Base-by-base conservation (phyloP, 2,888 invertebrate species). In the Autographa gamma region DNA sequence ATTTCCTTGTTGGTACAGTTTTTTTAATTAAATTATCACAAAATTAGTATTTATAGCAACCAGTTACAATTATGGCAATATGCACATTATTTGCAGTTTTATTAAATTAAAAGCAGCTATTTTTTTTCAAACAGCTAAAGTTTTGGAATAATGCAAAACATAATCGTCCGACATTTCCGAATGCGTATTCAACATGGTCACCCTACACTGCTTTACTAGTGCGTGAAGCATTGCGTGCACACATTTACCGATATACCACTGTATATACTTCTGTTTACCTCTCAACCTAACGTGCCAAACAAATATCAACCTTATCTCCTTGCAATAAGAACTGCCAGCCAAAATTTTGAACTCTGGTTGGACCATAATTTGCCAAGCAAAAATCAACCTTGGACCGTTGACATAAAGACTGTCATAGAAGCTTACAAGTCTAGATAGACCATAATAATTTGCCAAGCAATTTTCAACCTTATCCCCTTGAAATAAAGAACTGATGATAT, bases 221-320 rank as follows among this genome's bases (percentile, higher is more conserved):
- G 92, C 92, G 82, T 88, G 89, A 90, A 87, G 85, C 78, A 62
- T 90, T 91, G 91, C 91, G 87, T 91, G 90, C 66, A 69, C 70
- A 85, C 83, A 80, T 83, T 85, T 79, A 85, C 81, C 74, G 85
- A 86, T 88, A 86, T 74, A 79, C 80, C 77, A 76, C 73, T 81
- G 73, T 74, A 73, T 74, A 69, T 79, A 76, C 69, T 58, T 77
- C 69, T 73, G 71, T 79, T 81, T 76, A 77, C 75, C 66, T 70
- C 18, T 34, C 69, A 73, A 78, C 52, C 54, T 58, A 52, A 64
- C 16, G 16, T 52, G 32, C 11, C 60, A 66, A 67, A 9, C 60
- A 6, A 85, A 69, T 81, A 41, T 78, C 66, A 75, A 67, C 74
- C 79, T 78, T 85, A 84, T 25, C 0, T 0, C 34, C 16, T 31